Evolutionary conservation across 2,888 invertebrate species (phyloP).

Genomic region (Chrysolina americana): DNA sequence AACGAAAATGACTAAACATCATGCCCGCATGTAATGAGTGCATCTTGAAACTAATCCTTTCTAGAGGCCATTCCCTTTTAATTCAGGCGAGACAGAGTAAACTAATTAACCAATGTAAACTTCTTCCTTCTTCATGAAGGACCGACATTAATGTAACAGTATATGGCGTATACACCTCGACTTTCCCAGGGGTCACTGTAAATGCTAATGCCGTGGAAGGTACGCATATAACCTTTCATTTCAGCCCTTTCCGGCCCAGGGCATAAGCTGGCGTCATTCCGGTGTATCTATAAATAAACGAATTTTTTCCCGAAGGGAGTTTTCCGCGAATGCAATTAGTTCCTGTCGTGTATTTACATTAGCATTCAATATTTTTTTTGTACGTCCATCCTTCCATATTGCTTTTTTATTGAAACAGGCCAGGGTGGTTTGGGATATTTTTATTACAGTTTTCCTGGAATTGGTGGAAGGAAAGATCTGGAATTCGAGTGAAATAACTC

Average conservation of each 20-base stretch:
- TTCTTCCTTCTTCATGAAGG: constrained; percentile 1
- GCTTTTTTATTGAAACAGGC: background rate
- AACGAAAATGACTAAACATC: background rate
- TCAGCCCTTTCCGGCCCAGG: constrained; percentile 27
- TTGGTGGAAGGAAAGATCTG: no score
- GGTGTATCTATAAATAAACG: constrained; percentile 1
- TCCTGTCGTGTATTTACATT: background rate
- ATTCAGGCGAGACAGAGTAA: constrained; percentile 12
- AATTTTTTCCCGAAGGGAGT: background rate
- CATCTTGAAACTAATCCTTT: constrained; percentile 9
- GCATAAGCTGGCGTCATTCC: constrained; percentile 1
- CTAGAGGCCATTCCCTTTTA: background rate
- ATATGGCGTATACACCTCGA: background rate
- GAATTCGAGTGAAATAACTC: no score
- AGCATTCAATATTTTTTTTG: background rate
- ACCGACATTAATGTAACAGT: background rate
- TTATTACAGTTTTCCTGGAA: no score
- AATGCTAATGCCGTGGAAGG: constrained; percentile 33
- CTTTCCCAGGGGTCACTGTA: constrained; percentile 26
- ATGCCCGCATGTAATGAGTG: background rate
- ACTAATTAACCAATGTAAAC: constrained; percentile 18
- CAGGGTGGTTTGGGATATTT: background rate
- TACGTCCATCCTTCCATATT: background rate
- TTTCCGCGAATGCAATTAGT: background rate
- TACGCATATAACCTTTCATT: constrained; percentile 28